phyloP scores from a whole-genome alignment of 1,140 invertebrate genomes.

The Drosophila parabipectinata region DNA sequence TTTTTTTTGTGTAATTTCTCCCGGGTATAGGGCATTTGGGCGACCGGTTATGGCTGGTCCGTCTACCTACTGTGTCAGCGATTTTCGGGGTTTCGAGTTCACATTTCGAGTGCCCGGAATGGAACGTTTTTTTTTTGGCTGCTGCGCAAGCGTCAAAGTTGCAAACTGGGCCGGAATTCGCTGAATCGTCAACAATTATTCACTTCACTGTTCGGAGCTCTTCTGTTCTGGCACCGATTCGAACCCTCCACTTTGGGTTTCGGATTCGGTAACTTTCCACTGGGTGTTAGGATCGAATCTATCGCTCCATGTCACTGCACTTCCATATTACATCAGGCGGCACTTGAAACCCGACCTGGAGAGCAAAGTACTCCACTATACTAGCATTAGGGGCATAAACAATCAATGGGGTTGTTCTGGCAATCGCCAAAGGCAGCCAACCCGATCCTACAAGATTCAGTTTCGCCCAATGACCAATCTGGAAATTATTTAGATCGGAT shows the following conservation, averaged over 20 bases:
- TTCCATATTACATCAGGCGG: slow-evolving; percentile 33
- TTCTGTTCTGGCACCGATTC: slow-evolving; percentile 28
- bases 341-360: slow-evolving; percentile 34
- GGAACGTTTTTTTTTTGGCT: slow-evolving; percentile 28
- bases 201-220: neutral
- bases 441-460: neutral
- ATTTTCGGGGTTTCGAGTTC: slow-evolving; percentile 48
- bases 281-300: slow-evolving; percentile 10
- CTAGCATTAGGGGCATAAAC: slow-evolving; percentile 19
- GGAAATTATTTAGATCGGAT: slow-evolving; percentile 23
- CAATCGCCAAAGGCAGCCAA: slow-evolving; percentile 1
- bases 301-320: slow-evolving; percentile 1
- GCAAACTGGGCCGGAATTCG: slow-evolving; percentile 26
- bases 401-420: slow-evolving; percentile 23
- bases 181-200: slow-evolving; percentile 14
- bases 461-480: slow-evolving; percentile 11
- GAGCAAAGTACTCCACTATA: slow-evolving; percentile 3
- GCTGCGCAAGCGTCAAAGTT: slow-evolving; percentile 53
- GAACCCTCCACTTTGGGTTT: slow-evolving; percentile 16
- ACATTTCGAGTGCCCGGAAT: neutral
- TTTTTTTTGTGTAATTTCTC: slow-evolving; percentile 4
- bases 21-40: slow-evolving; percentile 28
- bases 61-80: slow-evolving; percentile 71
- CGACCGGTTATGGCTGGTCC: slow-evolving; percentile 20
- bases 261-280: slow-evolving; percentile 49